phyloP scores from a whole-genome alignment of 35 echinoderm and acorn worm genomes.

The Nesometra sesokonis region DNA sequence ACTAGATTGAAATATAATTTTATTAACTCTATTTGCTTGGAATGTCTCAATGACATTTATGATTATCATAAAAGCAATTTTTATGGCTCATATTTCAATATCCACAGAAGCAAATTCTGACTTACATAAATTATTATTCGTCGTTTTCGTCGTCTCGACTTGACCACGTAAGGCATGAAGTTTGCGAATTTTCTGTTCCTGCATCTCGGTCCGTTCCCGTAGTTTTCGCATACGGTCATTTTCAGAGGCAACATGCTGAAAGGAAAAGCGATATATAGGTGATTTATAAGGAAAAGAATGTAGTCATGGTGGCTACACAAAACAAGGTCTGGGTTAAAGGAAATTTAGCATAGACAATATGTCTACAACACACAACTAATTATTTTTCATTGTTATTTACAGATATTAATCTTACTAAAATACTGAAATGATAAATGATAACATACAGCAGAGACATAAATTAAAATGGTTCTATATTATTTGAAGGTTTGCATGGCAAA shows the following conservation, averaged over 20 bases:
- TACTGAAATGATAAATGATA: no score
- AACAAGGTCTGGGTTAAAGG: neutral
- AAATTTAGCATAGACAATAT: neutral
- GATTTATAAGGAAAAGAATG: no score
- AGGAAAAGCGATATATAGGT: neutral
- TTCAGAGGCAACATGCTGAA: slow-evolving; percentile 68
- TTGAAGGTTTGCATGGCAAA: no score
- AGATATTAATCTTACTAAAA: no score
- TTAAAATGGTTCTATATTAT: no score
- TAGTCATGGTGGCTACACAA: no score
- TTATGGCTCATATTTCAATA: neutral
- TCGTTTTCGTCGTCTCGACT: slow-evolving; percentile 50
- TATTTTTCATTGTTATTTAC: no score
- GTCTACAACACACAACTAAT: neutral
- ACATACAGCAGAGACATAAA: no score
- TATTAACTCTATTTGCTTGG: no score
- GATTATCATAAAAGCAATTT: neutral
- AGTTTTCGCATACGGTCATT: slow-evolving; percentile 73
- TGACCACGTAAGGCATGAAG: slow-evolving; percentile 70
- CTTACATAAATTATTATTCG: slow-evolving; percentile 87
- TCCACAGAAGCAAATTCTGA: neutral
- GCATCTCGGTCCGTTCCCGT: slow-evolving; percentile 61
- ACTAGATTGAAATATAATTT: no score
- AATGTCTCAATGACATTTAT: no score
- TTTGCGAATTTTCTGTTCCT: slow-evolving; percentile 74